Base-by-base conservation (phyloP, 2,113 vertebrate species). In the Muntiacus muntjak region DNA sequence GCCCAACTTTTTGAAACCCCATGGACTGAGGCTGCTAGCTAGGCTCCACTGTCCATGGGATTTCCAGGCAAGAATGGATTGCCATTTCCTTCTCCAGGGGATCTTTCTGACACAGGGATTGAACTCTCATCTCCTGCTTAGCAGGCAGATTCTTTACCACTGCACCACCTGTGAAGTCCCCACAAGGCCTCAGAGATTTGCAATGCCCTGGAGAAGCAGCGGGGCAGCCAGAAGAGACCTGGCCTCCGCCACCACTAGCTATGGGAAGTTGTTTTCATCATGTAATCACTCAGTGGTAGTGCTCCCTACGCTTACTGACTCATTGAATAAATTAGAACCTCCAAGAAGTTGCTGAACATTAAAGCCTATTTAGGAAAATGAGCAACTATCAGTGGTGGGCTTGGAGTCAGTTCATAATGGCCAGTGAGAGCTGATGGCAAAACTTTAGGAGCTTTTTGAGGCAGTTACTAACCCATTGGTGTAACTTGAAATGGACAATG, bases 381-480 rank as follows among this genome's bases (percentile, higher is more conserved):
- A 0, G 7, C 10, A 17, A 12, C 33, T 57, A 43, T 86, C 52
- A 6, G 33, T 4, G 5, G 12, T 50, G 28, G n/a, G 5, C 78
- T 83, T 79, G 21, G 7, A 74, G 40, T 40, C 78, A 52, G 58
- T 40, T 91, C 1, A 0, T 19, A 6, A 57, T 6, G 28, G n/a
- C 88, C 33, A 57, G 58, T 7, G 36, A 60, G 78, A 82, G 43
- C 30, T 45, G 26, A 58, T 4, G 45, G 25, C 23, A 86, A 82
- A 12, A 82, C 62, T 85, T 58, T 58, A 95, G 83, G 71, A 93
- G 55, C 16, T 79, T 95, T 79, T 92, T 50, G 45, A 64, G 33
- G 6, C 30, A 23, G 36, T 89, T 64, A 87, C 91, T 60, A 67
- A 94, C 43, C 7, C 54, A 87, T 84, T 88, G 89, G 1, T 76